Conservation (phyloP, 2,888 invertebrate genomes). For the Acheta domesticus region DNA sequence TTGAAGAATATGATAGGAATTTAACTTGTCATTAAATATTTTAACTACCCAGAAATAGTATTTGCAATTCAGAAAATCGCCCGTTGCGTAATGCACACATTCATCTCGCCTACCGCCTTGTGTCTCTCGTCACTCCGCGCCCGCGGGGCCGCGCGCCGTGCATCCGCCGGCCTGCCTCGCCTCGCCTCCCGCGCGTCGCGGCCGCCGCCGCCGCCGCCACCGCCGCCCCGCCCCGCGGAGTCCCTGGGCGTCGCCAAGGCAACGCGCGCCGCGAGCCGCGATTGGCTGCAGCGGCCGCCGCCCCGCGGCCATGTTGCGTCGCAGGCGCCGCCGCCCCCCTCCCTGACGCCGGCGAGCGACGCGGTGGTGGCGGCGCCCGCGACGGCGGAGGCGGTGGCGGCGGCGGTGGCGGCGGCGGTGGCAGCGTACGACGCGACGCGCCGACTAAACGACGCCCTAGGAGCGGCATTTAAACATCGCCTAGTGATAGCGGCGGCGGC, state of each 20-base stretch:
- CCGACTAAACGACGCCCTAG: conserved; percentile 10
- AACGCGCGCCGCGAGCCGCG: neutral
- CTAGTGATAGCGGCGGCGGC: conserved; percentile 6
- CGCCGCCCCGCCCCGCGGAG: neutral
- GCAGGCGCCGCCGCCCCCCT: neutral
- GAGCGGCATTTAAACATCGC: conserved; percentile 18
- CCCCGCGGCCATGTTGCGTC: conserved; percentile 10
- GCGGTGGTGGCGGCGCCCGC: neutral
- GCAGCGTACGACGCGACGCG: neutral
- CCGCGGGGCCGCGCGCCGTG: too few species aligned
- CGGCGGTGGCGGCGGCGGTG: neutral
- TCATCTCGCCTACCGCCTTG: too few species aligned
- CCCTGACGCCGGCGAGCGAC: neutral
- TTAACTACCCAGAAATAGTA: too few species aligned
- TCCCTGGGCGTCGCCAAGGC: neutral
- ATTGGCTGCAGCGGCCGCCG: neutral
- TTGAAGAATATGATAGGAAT: too few species aligned
- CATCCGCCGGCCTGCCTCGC: neutral
- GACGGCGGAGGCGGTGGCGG: neutral
- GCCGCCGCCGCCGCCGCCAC: neutral
- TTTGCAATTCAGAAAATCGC: too few species aligned
- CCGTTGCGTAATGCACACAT: too few species aligned
- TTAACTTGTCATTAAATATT: too few species aligned
- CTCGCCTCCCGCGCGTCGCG: neutral
- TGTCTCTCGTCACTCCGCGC: too few species aligned